phyloP scores from a whole-genome alignment of 1,140 invertebrate genomes.

The Bursaphelenchus mucronatus region DNA sequence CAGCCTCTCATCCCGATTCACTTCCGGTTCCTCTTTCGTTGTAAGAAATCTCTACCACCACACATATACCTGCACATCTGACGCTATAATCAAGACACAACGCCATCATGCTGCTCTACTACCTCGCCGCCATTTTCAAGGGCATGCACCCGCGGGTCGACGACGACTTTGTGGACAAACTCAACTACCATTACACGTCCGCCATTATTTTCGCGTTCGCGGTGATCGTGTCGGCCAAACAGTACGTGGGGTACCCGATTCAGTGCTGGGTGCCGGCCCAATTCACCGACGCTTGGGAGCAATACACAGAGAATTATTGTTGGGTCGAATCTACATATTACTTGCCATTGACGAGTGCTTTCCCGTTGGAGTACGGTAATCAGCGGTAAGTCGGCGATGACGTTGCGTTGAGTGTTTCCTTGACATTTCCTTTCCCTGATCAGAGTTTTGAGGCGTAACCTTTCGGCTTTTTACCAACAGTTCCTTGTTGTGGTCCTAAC shows the following conservation, averaged over 20 bases:
- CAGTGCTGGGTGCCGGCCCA: conserved; percentile 62
- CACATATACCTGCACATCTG: too few relatives aligned
- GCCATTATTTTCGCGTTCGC: conserved; percentile 61
- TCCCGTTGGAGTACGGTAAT: conserved; percentile 59
- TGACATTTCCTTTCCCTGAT: too few relatives aligned
- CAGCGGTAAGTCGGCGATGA: conserved; percentile 46
- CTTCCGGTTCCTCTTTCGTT: conserved; percentile 16
- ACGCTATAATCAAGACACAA: conserved; percentile 20
- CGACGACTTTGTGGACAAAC: conserved; percentile 60
- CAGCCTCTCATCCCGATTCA: conserved; percentile 6
- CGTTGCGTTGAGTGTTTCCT: too few relatives aligned
- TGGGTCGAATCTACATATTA: conserved; percentile 53
- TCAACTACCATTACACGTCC: conserved; percentile 61
- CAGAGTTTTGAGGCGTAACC: too few relatives aligned
- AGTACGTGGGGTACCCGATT: conserved; percentile 60
- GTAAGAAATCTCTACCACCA: conserved; percentile 51
- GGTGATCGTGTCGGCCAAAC: conserved; percentile 61
- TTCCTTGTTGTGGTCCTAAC: conserved; percentile 1
- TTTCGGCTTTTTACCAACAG: neutral
- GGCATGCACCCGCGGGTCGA: conserved; percentile 59
- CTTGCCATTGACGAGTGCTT: conserved; percentile 58
- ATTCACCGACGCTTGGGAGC: conserved; percentile 61
- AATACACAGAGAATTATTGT: conserved; percentile 60
- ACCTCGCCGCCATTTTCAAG: conserved; percentile 61
- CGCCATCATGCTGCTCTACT: conserved; percentile 60